A percentile compares a stretch with the other conserved stretches of the same genome.
These are phyloP conservation scores for Trichechus manatus DNA, from an alignment of 2,113 vertebrate genomes.

Conservation along the genomic window DNA sequence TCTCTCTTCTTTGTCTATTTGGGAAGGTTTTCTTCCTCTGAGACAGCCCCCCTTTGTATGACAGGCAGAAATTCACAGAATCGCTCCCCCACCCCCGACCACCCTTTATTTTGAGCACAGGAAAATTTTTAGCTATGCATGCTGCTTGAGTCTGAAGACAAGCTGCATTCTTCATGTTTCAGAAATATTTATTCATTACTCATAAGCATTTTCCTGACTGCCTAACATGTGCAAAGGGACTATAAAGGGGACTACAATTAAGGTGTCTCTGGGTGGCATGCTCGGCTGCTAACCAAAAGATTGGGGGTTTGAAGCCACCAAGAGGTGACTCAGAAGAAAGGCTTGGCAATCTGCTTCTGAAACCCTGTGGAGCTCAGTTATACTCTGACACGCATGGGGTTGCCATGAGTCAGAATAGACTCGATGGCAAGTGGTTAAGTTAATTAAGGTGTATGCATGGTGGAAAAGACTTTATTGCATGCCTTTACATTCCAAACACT, in stretches of 20 bases:
- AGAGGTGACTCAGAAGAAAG: neutral
- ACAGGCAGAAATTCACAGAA: constrained; percentile 55
- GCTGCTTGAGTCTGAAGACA: neutral
- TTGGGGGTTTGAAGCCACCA: neutral
- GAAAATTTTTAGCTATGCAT: constrained; percentile 31
- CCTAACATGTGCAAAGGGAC: neutral
- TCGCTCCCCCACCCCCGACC: neutral
- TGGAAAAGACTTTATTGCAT: neutral
- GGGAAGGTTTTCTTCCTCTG: constrained; percentile 73
- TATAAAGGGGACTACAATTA: neutral
- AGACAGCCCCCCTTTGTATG: constrained; percentile 51
- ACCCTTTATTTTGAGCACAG: constrained; percentile 40
- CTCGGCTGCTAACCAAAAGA: neutral
- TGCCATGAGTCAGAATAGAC: neutral
- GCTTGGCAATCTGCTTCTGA: neutral
- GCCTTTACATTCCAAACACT: neutral
- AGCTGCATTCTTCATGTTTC: neutral
- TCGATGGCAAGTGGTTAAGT: neutral
- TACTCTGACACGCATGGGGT: neutral
- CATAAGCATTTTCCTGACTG: neutral
- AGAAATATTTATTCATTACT: neutral
- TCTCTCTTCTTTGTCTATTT: constrained; percentile 54
- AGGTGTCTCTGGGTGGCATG: neutral
- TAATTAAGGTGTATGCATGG: neutral
- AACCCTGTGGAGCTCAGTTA: neutral